A percentile compares a stretch with the other conserved stretches of the same genome.
Conservation (phyloP, 2,797 vertebrate genomes). For the Gobio occitaniae region DNA sequence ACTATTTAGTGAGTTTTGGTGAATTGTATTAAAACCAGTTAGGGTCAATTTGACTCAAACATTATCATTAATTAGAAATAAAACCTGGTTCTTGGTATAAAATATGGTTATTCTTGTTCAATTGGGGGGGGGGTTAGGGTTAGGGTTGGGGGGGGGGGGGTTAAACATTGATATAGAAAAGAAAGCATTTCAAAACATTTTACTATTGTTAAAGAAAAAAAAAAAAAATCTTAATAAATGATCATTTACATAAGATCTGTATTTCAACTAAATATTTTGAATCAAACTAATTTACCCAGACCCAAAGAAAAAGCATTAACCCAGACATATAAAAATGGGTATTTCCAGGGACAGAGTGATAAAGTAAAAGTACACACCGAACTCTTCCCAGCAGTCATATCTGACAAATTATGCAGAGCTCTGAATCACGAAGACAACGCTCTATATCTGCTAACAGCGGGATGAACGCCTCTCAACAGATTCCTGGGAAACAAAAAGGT, state of each 20-base stretch:
- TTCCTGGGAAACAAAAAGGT: background rate
- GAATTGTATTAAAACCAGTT: too few species aligned
- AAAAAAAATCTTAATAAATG: background rate
- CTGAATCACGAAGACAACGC: background rate
- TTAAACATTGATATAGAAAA: background rate
- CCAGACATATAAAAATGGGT: background rate
- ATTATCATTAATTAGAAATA: background rate
- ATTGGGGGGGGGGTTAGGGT: too few species aligned
- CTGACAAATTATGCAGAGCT: background rate
- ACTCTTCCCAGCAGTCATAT: background rate
- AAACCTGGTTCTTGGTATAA: background rate
- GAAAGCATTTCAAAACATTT: too few species aligned
- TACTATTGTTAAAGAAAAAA: too few species aligned
- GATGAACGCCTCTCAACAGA: background rate
- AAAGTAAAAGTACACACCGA: background rate
- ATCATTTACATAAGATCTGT: background rate
- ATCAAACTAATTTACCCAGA: background rate
- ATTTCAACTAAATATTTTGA: background rate
- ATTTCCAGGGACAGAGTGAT: background rate
- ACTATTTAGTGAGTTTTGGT: too few species aligned
- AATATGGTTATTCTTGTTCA: background rate
- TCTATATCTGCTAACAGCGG: constrained; percentile 1
- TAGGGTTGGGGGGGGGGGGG: too few species aligned
- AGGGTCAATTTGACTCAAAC: too few species aligned
- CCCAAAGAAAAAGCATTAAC: background rate